A percentile compares a stretch with the other conserved stretches of the same genome.
These are phyloP conservation scores for Caretta caretta DNA, from an alignment of 2,113 vertebrate genomes.

Conservation along the genomic window DNA sequence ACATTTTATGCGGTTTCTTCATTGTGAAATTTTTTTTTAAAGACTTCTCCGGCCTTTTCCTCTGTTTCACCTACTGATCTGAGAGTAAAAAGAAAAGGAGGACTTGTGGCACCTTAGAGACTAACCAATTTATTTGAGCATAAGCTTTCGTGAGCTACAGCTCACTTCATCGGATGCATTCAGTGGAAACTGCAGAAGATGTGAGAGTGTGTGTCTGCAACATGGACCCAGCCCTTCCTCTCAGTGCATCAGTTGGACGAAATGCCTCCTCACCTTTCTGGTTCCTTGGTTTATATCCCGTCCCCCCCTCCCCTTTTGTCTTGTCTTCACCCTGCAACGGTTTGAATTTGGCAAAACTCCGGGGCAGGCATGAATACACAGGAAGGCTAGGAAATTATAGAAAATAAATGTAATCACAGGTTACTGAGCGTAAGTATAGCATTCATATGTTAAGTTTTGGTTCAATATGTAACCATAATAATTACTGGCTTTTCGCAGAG, in stretches of 20 bases:
- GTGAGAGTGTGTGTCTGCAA: not conserved
- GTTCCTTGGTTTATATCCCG: not conserved
- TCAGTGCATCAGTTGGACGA: not conserved
- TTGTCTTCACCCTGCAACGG: not conserved
- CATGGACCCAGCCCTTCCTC: not conserved
- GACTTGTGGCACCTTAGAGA: too few relatives aligned
- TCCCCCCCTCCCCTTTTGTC: not conserved
- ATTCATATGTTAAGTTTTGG: not conserved
- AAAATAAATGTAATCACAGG: not conserved
- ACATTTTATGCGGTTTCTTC: not conserved
- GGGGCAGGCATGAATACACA: not conserved
- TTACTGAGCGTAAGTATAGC: not conserved
- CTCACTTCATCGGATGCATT: too few relatives aligned
- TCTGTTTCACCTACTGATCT: not conserved
- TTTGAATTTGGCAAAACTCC: not conserved
- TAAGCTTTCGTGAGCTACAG: too few relatives aligned
- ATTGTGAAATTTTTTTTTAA: too few relatives aligned
- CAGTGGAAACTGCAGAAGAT: too few relatives aligned
- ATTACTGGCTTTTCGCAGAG: not conserved
- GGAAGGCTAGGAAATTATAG: not conserved
- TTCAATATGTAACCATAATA: not conserved
- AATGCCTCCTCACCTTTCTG: not conserved
- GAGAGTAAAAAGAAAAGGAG: not conserved
- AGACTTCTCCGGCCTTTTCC: not conserved
- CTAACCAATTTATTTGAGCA: too few relatives aligned